phyloP scores from a whole-genome alignment of 2,888 invertebrate genomes.

The Noctua fimbriata region DNA sequence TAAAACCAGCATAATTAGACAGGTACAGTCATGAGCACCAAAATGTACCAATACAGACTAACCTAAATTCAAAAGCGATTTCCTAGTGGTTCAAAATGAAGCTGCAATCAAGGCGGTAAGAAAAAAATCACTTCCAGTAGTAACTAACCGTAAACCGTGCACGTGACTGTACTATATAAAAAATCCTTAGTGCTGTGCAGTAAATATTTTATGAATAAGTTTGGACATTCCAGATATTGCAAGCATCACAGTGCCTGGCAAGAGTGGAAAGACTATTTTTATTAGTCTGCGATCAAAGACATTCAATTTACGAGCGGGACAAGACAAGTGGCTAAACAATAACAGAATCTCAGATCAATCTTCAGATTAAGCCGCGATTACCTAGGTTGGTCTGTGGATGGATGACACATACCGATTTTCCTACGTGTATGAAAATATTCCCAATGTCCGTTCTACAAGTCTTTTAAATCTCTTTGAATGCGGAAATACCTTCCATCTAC shows the following conservation, averaged over 20 bases:
- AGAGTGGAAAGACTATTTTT: background rate
- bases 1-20: background rate
- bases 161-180: background rate
- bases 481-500: background rate
- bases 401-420: no score
- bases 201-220: background rate
- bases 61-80: background rate
- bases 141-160: background rate
- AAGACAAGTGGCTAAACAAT: background rate
- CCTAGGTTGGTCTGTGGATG: no score
- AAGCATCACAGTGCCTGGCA: background rate
- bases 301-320: background rate
- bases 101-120: background rate
- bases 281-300: background rate
- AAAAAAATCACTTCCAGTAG: background rate
- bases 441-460: background rate
- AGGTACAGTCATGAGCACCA: background rate
- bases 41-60: background rate
- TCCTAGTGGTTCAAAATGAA: background rate
- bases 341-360: no score
- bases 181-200: background rate
- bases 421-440: background rate
- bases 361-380: no score
- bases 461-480: background rate
- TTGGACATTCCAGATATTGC: background rate